phyloP scores from a whole-genome alignment of 2,113 vertebrate species.

The Tupaia tana region DNA sequence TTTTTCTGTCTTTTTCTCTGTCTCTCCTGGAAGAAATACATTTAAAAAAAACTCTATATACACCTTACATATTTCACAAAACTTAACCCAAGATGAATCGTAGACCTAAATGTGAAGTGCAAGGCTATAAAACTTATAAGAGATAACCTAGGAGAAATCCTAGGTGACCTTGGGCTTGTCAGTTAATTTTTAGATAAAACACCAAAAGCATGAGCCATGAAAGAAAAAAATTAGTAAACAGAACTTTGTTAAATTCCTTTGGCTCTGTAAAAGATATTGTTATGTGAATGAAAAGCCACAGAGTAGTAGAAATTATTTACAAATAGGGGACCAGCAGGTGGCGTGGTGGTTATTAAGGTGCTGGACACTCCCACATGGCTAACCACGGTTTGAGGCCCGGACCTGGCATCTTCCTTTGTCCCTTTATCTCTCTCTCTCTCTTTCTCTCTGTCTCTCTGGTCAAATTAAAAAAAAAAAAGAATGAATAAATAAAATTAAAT shows the following conservation, averaged over 20 bases:
- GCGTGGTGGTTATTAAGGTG: too few relatives aligned
- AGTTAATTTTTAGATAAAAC: conserved; percentile 4
- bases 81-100: neutral
- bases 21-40: too few relatives aligned
- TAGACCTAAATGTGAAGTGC: neutral
- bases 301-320: neutral
- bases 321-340: neutral
- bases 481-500: too few relatives aligned
- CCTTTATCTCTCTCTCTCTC: too few relatives aligned
- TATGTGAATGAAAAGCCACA: neutral
- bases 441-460: too few relatives aligned
- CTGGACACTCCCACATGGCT: too few relatives aligned
- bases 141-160: neutral
- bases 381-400: too few relatives aligned
- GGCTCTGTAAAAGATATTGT: neutral
- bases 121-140: neutral
- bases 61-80: neutral
- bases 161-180: neutral
- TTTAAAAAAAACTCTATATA: too few relatives aligned
- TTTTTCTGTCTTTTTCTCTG: too few relatives aligned
- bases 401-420: too few relatives aligned
- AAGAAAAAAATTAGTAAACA: conserved; percentile 16
- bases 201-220: neutral
- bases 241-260: neutral
- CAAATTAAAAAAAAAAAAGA: too few relatives aligned